Conservation (phyloP, 2,888 invertebrate genomes). For the Tanytarsus gracilentus region DNA sequence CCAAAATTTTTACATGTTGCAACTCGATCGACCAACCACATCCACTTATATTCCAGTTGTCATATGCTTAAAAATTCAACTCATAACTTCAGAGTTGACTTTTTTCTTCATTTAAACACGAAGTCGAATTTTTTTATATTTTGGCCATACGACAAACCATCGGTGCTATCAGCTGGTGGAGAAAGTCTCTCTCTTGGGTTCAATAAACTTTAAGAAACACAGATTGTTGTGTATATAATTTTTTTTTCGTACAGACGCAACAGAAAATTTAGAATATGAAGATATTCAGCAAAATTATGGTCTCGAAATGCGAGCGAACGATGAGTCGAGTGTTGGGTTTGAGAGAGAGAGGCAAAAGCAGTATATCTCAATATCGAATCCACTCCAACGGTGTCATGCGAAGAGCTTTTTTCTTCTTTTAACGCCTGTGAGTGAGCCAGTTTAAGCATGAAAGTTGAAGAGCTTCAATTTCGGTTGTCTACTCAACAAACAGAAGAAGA, state of each 20-base stretch:
- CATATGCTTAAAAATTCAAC: slow-evolving; percentile 14
- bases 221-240: not conserved
- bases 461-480: too few relatives aligned
- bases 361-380: too few relatives aligned
- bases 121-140: too few relatives aligned
- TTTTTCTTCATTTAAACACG: too few relatives aligned
- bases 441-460: too few relatives aligned
- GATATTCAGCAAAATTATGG: slow-evolving; percentile 25
- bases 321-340: too few relatives aligned
- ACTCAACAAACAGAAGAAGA: too few relatives aligned
- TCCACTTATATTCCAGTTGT: not conserved
- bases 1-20: too few relatives aligned
- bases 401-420: too few relatives aligned
- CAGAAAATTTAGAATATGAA: slow-evolving; percentile 25
- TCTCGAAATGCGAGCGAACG: not conserved
- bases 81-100: slow-evolving; percentile 22
- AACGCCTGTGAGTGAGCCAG: too few relatives aligned
- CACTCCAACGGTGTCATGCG: too few relatives aligned
- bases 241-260: slow-evolving; percentile 27
- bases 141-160: slow-evolving; percentile 21
- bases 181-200: slow-evolving; percentile 27
- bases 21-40: not conserved
- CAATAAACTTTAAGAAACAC: slow-evolving; percentile 24
- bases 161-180: slow-evolving; percentile 20
- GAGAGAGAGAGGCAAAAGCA: too few relatives aligned